Evolutionary conservation across 1,140 invertebrate species (phyloP), one percentile per base, ranked within the genome.

Genomic region (Akabosia matsudoensis): DNA sequence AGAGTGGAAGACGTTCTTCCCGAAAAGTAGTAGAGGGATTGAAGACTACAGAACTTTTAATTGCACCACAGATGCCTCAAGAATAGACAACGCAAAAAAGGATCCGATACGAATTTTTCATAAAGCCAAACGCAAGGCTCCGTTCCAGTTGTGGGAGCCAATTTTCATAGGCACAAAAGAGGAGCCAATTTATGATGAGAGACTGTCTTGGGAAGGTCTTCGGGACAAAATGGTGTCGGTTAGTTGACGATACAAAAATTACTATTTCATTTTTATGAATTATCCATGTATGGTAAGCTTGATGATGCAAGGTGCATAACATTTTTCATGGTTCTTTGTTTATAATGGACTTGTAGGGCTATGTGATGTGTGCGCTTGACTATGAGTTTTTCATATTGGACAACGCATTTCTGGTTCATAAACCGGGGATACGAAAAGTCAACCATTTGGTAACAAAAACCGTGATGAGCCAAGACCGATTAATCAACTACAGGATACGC

Each of bases 351-450:
- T n/a, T 64, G 7, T 28, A 95, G 92, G 93, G 92, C 76, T 95
- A 95, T 84, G 89, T 91, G 51, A 87, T 95, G 51, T 95, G 94
- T 84, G 91, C 93, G 1, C 85, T 93, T 81, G 91, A 95, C 84
- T 95, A 95, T 83, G 92, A 95, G 81, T 95, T 95, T 83, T 89
- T 94, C 83, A 95, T 96, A 79, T 83, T 96, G 80, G 93, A 95
- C 85, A 95, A 95, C 83, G 93, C 92, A 4, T 95, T 95, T 84
- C 86, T 96, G 18, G 92, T 93, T 2, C 93, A 96, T 85, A 91
- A 92, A 77, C 93, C 93, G 0, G 93, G 93, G 22, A 93, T 94
- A 64, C 94, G 94, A 83, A 88, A 90, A 28, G 89, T 90, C 82
- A 91, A 90, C 82, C 92, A 91, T 83, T 92, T 95, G 82, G 85